Evolutionary conservation across 1,140 invertebrate species (phyloP), one percentile per base, ranked within the genome.

Genomic region (Formica exsecta): DNA sequence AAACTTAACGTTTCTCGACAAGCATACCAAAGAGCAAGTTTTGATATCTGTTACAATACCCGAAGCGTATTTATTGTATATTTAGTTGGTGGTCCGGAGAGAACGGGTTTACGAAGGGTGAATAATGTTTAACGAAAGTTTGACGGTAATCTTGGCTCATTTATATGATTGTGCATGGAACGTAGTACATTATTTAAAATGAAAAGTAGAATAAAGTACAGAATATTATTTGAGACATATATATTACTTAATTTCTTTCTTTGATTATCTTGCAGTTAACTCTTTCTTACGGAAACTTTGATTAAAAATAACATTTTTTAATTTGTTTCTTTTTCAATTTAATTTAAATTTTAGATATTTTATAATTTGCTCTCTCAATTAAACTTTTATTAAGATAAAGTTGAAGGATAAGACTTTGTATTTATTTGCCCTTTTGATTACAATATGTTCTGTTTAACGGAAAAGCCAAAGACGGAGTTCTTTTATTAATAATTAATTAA

Each of bases 1-100:
- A 59, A 80, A 70, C 66, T 81, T 79, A 32, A 68, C 22, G 62
- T 66, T 79, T 68, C 44, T 48, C 36, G n/a, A 22, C 29, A 25
- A 73, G 13, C 51, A 36, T 29, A 57, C 16, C 19, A 6, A 71
- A 44, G 66, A 59, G 25, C 19, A n/a, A 44, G 19, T 81, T 81
- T 61, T 11, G 9, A 25, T 29, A 81, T 73, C 25, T 38, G 54
- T 83, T 83, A 19, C 2, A 61, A 74, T 48, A 54, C 13, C 19
- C 1, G 9, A 13, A 59, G 64, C 48, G 66, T 59, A 19, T 70
- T 59, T 44, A 41, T 59, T 81, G 36, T 44, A 44, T 25, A 68
- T 73, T 61, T 71, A 70, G 32, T 70, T 80, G 2, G 29, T 70
- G n/a, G 25, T 29, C 25, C 25, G 25, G 25, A 29, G 13, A 11